These are phyloP conservation scores for Temnothorax nylanderi DNA, from an alignment of 1,140 invertebrate species.

Conservation along the genomic window DNA sequence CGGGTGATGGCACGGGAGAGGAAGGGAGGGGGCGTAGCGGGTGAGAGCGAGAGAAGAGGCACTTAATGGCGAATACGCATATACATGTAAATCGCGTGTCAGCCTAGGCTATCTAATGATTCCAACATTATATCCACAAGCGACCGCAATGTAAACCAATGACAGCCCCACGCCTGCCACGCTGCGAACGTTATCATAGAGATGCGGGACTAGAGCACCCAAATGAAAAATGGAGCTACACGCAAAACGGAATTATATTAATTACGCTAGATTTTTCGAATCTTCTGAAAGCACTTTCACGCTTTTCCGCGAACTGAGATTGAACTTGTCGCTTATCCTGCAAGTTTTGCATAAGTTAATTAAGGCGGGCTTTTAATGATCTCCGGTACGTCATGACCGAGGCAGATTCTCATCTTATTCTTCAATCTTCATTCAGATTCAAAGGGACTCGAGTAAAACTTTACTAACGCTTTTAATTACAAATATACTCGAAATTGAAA, in stretches of 20 bases:
- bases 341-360: neutral
- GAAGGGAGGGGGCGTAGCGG: neutral
- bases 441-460: neutral
- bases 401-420: neutral
- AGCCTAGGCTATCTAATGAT: conserved; percentile 33
- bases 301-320: neutral
- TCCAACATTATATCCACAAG: conserved; percentile 36
- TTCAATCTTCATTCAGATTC: neutral
- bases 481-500: neutral
- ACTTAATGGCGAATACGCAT: conserved; percentile 45
- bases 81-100: conserved; percentile 44
- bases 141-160: conserved; percentile 27
- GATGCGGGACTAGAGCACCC: neutral
- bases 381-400: neutral
- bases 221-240: neutral
- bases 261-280: neutral
- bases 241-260: neutral
- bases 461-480: neutral
- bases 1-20: neutral
- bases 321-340: neutral
- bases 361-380: neutral
- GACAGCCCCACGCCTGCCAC: too few species aligned
- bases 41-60: conserved; percentile 28
- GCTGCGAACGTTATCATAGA: neutral
- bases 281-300: neutral